Base-by-base conservation (phyloP, 2,888 invertebrate species). In the Metellina segmentata region DNA sequence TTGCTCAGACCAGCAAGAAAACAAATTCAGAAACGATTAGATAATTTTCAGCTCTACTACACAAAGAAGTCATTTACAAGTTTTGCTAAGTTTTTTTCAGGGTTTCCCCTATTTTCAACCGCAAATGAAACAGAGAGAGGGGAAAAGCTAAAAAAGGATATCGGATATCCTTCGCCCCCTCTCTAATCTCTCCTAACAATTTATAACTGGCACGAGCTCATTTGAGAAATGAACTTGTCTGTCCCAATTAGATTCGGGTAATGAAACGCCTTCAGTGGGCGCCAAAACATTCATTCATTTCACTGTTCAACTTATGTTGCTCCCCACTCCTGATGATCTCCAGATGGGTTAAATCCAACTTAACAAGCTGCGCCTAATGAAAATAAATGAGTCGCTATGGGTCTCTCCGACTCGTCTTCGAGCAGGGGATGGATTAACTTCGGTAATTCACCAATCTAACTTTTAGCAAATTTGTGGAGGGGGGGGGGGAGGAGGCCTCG, bases 281-380 rank as follows among this genome's bases (percentile, higher is more conserved):
- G 89, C 85, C 71, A 90, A 90, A 90, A 90, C 89, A 85, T 74
- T 79, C 83, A 90, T 90, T 71, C 85, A 78, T 90, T 53, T 77
- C 85, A 7, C 20, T 61, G 20, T 13, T 16, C 74, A 16, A 11
- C 6, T 71, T 11, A 20, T 75, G 53, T 49, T 20, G 20, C 61
- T 49, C 13, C 52, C 20, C 20, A 16, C 52, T 74, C n/a, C 13
- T 20, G 81, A 74, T 53, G 82, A 78, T 48, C 49, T 83, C 83
- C 83, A 83, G 85, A 90, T 90, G 90, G 85, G 70, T 72, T 71
- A 72, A 20, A 74, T 90, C 90, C 79, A 79, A 90, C 90, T 61
- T 85, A 90, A 85, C 90, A 85, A 90, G 79, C 90, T 74, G 69
- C 53, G 90, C 85, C 85, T 90, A 90, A 90, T 90, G 85, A 81